A percentile compares a stretch with the other conserved stretches of the same genome.
These are phyloP conservation scores for Prenolepis imparis DNA, from an alignment of 2,888 invertebrate species.

Conservation along the genomic window DNA sequence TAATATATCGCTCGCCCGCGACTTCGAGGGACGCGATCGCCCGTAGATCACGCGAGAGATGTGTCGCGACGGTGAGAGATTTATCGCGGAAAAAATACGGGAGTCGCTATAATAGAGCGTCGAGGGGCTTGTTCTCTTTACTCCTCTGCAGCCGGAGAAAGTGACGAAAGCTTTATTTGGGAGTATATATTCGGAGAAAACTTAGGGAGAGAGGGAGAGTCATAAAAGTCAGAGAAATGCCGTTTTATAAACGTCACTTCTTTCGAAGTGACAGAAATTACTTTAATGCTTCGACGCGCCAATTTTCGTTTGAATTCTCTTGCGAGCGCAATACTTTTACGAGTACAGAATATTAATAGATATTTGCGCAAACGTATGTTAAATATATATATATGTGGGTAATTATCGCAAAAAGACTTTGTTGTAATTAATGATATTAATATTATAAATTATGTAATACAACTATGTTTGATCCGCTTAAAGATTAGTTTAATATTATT, in stretches of 20 bases:
- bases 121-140: conserved; percentile 24
- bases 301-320: conserved; percentile 3
- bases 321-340: not conserved
- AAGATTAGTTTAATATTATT: not conserved
- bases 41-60: not conserved
- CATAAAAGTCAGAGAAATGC: conserved; percentile 35
- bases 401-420: conserved; percentile 19
- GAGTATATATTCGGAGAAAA: conserved; percentile 22
- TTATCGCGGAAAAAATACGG: conserved; percentile 46
- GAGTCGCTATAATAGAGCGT: conserved; percentile 8
- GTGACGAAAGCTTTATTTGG: conserved; percentile 43
- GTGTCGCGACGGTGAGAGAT: conserved; percentile 29
- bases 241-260: conserved; percentile 37
- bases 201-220: conserved; percentile 17
- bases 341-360: conserved; percentile 21
- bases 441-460: not conserved
- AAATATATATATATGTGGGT: not conserved
- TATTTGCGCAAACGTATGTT: conserved; percentile 5
- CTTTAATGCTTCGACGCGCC: conserved; percentile 24
- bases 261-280: conserved; percentile 26
- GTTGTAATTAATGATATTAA: not conserved
- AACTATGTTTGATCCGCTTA: not conserved
- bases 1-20: conserved; percentile 41
- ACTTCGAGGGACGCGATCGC: not conserved
- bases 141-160: not conserved